Conservation (phyloP, 2,888 invertebrate genomes). For the Athripsodes cinereus region DNA sequence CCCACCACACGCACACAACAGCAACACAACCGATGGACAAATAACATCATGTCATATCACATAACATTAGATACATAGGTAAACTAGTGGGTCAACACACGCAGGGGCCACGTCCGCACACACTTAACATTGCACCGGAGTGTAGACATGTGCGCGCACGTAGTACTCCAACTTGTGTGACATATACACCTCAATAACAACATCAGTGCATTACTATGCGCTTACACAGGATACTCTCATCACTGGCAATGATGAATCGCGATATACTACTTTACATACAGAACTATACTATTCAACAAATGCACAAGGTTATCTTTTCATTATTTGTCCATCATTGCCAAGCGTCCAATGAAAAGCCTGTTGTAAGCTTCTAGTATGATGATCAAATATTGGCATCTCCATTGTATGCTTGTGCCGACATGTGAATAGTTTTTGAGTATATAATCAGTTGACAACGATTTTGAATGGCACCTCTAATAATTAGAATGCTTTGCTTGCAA, state of each 20-base stretch:
- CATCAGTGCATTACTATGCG: background rate
- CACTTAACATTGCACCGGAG: too few species aligned
- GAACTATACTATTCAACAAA: background rate
- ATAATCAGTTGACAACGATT: constrained; percentile 11
- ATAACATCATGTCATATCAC: constrained; percentile 28
- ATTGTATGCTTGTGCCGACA: constrained; percentile 48
- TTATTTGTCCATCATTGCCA: constrained; percentile 48
- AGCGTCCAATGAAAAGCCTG: constrained; percentile 19
- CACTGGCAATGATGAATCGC: background rate
- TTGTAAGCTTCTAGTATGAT: constrained; percentile 7
- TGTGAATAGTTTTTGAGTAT: constrained; percentile 54
- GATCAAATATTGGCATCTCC: constrained; percentile 41
- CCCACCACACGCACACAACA: constrained; percentile 5
- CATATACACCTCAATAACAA: too few species aligned
- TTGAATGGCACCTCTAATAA: too few species aligned
- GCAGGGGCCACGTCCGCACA: too few species aligned
- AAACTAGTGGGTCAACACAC: too few species aligned
- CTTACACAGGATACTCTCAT: constrained; percentile 2
- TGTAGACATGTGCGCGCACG: too few species aligned
- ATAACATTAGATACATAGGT: background rate
- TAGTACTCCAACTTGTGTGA: too few species aligned
- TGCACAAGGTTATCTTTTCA: background rate
- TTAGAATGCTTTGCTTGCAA: too few species aligned
- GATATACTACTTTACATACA: background rate
- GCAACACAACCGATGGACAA: constrained; percentile 20